A percentile compares a stretch with the other conserved stretches of the same genome.
Evolutionary conservation across 2,797 vertebrate species (phyloP).

Genomic region (Danio choprae): DNA sequence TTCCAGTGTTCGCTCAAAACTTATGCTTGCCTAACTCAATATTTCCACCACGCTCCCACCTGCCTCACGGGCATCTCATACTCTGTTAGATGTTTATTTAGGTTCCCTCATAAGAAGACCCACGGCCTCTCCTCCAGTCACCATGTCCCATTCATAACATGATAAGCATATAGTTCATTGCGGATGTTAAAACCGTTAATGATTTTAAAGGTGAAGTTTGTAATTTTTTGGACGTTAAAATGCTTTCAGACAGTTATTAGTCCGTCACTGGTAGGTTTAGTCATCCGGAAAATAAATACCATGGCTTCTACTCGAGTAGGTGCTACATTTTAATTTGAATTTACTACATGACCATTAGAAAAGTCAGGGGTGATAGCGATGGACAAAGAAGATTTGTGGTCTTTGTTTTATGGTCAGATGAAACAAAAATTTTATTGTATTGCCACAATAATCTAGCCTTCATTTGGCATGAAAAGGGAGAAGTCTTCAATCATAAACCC

Average conservation of each 20-base stretch:
- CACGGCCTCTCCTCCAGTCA: slow-evolving; percentile 4
- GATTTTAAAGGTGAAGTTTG: neutral
- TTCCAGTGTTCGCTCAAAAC: neutral
- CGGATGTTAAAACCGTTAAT: neutral
- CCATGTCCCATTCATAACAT: neutral
- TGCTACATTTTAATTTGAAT: too few species aligned
- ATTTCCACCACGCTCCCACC: slow-evolving; percentile 17
- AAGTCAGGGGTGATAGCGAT: too few species aligned
- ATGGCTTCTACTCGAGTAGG: too few species aligned
- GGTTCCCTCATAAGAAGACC: neutral
- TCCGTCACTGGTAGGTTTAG: neutral
- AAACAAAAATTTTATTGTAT: too few species aligned
- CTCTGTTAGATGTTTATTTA: neutral
- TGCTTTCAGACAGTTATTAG: neutral
- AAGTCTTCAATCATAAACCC: too few species aligned
- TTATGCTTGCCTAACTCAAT: slow-evolving; percentile 17
- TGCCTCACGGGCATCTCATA: neutral
- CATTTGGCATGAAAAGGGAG: too few species aligned
- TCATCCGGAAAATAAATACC: neutral
- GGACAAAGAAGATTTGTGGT: too few species aligned
- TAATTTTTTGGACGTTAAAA: neutral
- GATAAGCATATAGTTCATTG: slow-evolving; percentile 2
- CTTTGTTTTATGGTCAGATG: too few species aligned
- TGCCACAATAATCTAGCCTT: too few species aligned
- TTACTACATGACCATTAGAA: too few species aligned